Percentiles rank a stretch among this genome's conserved stretches.
Evolutionary conservation across 30 jellyfish, hydroid and myxozoan genomes (phyloP).

Genomic region (Chironex yamaguchii): DNA sequence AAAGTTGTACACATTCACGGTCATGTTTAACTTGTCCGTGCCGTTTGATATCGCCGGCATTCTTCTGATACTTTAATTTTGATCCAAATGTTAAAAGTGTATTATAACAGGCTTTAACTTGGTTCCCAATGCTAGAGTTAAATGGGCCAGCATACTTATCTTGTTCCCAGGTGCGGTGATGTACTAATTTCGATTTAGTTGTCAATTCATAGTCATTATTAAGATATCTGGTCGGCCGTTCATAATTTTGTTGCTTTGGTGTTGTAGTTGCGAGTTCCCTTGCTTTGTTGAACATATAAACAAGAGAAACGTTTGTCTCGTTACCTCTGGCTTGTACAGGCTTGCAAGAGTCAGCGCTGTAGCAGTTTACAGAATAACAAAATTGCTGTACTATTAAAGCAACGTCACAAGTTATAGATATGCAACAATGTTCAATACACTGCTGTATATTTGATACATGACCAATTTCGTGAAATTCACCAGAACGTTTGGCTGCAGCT

Average conservation of each 20-base stretch:
- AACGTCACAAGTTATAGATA: slow-evolving; percentile 73
- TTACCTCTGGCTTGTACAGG: background rate
- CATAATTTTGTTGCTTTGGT: background rate
- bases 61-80: background rate
- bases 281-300: background rate
- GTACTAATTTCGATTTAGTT: background rate
- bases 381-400: slow-evolving; percentile 63
- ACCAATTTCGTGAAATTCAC: slow-evolving; percentile 61
- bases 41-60: slow-evolving; percentile 74
- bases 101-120: background rate
- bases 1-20: slow-evolving; percentile 60
- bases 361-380: slow-evolving; percentile 82
- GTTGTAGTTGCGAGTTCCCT: background rate
- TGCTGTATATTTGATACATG: slow-evolving; percentile 11
- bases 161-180: slow-evolving; percentile 14
- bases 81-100: background rate
- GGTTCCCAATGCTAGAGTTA: background rate
- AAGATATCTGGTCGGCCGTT: background rate
- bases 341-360: slow-evolving; percentile 13
- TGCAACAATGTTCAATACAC: slow-evolving; percentile 84
- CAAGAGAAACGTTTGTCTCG: background rate
- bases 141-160: slow-evolving; percentile 9
- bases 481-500: slow-evolving; percentile 61
- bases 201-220: slow-evolving; percentile 26
- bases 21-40: slow-evolving; percentile 69